Evolutionary conservation across 2,888 invertebrate species (phyloP), one percentile per base, ranked within the genome.

Genomic region (Eutolmus rufibarbis): DNA sequence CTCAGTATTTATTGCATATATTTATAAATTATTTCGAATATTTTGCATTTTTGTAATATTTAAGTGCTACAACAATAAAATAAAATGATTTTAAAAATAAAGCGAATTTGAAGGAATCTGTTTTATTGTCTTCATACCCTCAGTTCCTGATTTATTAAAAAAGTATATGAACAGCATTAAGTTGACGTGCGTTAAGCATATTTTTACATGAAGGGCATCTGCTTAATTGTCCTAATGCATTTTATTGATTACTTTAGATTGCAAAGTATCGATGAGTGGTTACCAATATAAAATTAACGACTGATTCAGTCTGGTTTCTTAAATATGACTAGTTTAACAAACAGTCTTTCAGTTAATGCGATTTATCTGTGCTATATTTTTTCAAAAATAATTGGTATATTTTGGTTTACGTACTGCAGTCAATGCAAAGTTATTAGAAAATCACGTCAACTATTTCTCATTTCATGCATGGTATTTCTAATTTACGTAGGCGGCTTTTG

Each of bases 31-130:
- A 66, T 79, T 28, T 28, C 16, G 51, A 79, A 46, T 31, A n/a
- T 51, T 79, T 79, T 79, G 51, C 79, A 79, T 79, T 79, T 79
- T 79, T 79, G 46, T 79, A 79, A 51, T 66, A 66, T 66, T 40
- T 79, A 79, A 79, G 79, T 51, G 79, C 79, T 79, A 79, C 51
- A 79, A 79, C 51, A 79, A 51, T 66, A 66, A 66, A 66, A 66
- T 66, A 66, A 66, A 66, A 23, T 28, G 19, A 66, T 66, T 76
- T 79, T 51, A 79, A 28, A 28, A 79, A 79, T 56, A 56, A 79
- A 79, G 79, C 51, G 76, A 76, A 76, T 7, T n/a, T 76, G 9
- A 37, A 14, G 2, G 37, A n/a, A 34, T 34, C 19, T 76, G 31
- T 76, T 76, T 76, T 76, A 37, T 76, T 76, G 5, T 8, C 5